A percentile compares a stretch with the other conserved stretches of the same genome.
Evolutionary conservation across 2,888 invertebrate species (phyloP).

Genomic region (Pterobdella sp.): DNA sequence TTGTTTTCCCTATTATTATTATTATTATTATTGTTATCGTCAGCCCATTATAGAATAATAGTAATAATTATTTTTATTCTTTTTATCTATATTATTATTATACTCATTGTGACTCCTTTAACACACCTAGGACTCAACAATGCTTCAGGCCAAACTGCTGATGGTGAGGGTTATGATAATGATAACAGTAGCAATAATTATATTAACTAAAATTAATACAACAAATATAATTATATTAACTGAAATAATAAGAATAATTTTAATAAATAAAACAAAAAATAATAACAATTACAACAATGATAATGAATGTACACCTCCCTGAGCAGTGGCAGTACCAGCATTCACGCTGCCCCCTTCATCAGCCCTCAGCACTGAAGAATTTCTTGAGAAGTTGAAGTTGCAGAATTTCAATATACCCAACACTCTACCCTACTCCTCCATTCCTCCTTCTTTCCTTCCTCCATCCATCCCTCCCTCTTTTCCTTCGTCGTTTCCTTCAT

Average conservation of each 20-base stretch:
- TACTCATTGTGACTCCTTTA: no score
- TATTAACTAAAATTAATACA: background rate
- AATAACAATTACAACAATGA: background rate
- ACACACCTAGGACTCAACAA: no score
- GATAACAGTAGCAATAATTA: background rate
- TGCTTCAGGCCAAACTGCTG: no score
- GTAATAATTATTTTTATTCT: background rate
- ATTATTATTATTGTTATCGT: background rate
- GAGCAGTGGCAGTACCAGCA: background rate
- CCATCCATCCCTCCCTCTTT: background rate
- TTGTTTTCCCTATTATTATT: background rate
- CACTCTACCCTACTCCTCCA: slow-evolving; percentile 2
- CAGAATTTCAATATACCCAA: background rate
- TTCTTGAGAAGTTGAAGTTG: background rate
- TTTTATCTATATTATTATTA: background rate
- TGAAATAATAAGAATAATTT: background rate
- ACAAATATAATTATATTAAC: background rate
- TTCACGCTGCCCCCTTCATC: background rate
- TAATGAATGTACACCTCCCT: background rate
- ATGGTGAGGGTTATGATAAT: no score
- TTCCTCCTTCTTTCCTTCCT: background rate
- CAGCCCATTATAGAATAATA: background rate
- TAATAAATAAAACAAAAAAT: background rate
- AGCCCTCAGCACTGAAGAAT: background rate
- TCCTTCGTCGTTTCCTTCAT: background rate